Evolutionary conservation across 2,888 invertebrate species (phyloP), one percentile per base, ranked within the genome.

Genomic region (Odiellus spinosus): DNA sequence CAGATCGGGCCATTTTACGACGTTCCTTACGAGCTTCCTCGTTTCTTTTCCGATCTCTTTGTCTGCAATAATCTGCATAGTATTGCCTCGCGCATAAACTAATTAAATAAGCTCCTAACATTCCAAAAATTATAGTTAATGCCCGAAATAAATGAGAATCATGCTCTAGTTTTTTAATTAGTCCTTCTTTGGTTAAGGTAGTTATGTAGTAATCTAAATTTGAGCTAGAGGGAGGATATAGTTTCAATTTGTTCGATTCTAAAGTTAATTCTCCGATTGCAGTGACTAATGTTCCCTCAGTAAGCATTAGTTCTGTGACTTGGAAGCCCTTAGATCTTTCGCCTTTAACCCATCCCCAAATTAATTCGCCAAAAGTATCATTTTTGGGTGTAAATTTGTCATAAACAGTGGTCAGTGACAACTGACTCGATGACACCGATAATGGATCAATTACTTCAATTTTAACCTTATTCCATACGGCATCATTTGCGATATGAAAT

Each of bases 261-360:
- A 71, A 61, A 43, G 77, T 74, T 19, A 88, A 66, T 67, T 86
- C 77, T 12, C 90, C 90, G 45, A 88, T 76, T 3, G 76, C 76
- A 0, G 87, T 82, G 40, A 88, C 73, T 53, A 79, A 74, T 42
- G 82, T 78, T 14, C 84, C 86, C 59, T 82, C 81, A 1, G 83
- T 70, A 3, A 90, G 69, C 75, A 90, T 81, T 66, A 81, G 79
- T 63, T 90, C 90, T 42, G 84, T 85, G 5, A 82, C 81, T 64
- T 88, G 86, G 18, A 86, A 68, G 0, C 88, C 88, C 51, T 82
- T 75, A 60, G 82, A 82, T 1, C 62, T 72, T 15, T 85, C 77
- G 15, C 87, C 86, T 56, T 80, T 78, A 61, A 88, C 78, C 64
- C 85, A 83, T 2, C 85, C 85, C 75, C 85, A 80, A 18, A 87